phyloP scores from a whole-genome alignment of 1,140 invertebrate genomes.

The Venustaconcha ellipsiformis region DNA sequence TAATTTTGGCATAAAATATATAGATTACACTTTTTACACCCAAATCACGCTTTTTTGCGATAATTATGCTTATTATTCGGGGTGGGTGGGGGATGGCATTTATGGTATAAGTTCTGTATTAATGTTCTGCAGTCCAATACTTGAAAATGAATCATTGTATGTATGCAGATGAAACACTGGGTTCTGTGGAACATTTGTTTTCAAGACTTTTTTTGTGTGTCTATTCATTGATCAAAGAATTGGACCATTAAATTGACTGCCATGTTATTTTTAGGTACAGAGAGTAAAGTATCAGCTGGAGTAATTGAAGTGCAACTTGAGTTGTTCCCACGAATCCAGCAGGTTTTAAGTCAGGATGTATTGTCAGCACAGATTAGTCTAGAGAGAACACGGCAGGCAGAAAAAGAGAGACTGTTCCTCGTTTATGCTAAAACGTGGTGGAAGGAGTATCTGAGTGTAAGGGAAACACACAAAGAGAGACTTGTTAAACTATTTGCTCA shows the following conservation, averaged over 20 bases:
- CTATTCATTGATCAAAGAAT: no score
- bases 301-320: slow-evolving; percentile 66
- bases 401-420: slow-evolving; percentile 67
- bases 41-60: no score
- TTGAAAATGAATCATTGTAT: no score
- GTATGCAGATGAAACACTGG: no score
- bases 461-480: slow-evolving; percentile 63
- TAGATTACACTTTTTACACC: no score
- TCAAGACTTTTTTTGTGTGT: no score
- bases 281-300: slow-evolving; percentile 67
- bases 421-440: slow-evolving; percentile 71
- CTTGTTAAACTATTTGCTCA: slow-evolving; percentile 71
- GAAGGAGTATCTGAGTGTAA: slow-evolving; percentile 69
- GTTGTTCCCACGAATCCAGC: slow-evolving; percentile 60
- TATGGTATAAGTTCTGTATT: no score
- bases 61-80: no score
- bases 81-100: no score
- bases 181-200: no score
- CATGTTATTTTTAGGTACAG: slow-evolving; percentile 51
- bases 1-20: no score
- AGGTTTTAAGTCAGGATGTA: slow-evolving; percentile 58
- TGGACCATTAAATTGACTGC: background rate
- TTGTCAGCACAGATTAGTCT: slow-evolving; percentile 45
- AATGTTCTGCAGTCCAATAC: no score
- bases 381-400: slow-evolving; percentile 60